These are phyloP conservation scores for Pipistrellus kuhlii DNA, from an alignment of 2,797 vertebrate species.

Conservation along the genomic window DNA sequence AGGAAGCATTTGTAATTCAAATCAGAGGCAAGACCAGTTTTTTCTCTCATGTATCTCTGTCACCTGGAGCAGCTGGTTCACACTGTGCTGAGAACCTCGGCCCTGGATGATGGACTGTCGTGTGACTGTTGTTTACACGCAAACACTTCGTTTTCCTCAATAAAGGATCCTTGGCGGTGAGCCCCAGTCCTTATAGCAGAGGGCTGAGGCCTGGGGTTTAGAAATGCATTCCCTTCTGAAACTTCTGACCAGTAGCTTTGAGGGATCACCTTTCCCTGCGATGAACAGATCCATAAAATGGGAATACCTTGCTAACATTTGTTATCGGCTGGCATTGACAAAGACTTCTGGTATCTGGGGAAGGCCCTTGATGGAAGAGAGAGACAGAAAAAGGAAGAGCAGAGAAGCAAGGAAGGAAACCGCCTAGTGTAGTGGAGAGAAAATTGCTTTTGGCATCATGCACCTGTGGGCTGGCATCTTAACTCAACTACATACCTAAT, in stretches of 20 bases:
- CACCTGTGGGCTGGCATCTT: neutral
- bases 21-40: slow-evolving; percentile 39
- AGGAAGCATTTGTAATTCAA: slow-evolving; percentile 66
- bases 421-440: neutral
- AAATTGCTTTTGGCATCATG: neutral
- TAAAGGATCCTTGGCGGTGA: neutral
- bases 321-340: neutral
- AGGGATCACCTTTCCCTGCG: neutral
- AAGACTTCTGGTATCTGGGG: neutral
- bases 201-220: slow-evolving; percentile 19
- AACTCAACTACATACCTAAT: neutral
- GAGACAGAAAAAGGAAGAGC: neutral
- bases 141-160: slow-evolving; percentile 45
- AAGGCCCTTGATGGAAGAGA: neutral
- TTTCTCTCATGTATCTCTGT: slow-evolving; percentile 36
- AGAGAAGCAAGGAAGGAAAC: neutral
- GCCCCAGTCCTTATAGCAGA: neutral
- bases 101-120: neutral
- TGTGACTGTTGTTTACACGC: neutral
- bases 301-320: neutral
- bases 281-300: slow-evolving; percentile 34
- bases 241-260: neutral
- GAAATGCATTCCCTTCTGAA: neutral
- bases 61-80: slow-evolving; percentile 31
- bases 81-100: neutral